Evolutionary conservation across 2,888 invertebrate genomes (phyloP), one percentile per base, ranked within the genome.

Genomic region (Eilema griseolum): DNA sequence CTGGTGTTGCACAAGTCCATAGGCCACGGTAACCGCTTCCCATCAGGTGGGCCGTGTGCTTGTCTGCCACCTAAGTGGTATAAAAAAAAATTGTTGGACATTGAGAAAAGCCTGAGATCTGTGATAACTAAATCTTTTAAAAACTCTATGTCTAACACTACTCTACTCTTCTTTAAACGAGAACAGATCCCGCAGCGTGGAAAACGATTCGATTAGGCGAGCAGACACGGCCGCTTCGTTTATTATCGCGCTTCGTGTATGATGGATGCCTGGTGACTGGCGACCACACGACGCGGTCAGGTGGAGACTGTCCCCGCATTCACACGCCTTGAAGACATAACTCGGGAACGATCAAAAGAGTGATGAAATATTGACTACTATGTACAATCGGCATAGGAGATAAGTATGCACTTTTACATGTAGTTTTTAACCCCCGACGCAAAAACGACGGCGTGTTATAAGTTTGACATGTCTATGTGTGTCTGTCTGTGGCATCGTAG

Each of bases 131-230:
- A 69, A 28, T 28, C 8, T 1, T 28, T 16, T 31, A 41, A 31
- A 46, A n/a, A 14, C 23, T 28, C 23, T 57, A 16, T 7, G 23
- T 12, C 16, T 8, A 31, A 65, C 11, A 61, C 67, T 1, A 63
- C 77, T 82, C 80, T 7, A 80, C 37, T 1, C 3, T 14, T 24
- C 28, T 37, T 69, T 8, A 28, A 77, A 73, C 77, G 75, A 74
- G 4, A 37, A 62, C 70, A 69, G 73, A 80, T 83, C 81, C 76
- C 79, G 79, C 74, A 85, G 82, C 84, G 85, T 85, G 84, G 85
- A 86, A 87, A 88, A 86, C 88, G 87, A 85, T 87, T 87, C 85
- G 88, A 88, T 89, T 87, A 88, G 82, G 79, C 80, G 80, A 78
- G 75, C 74, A 74, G 80, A 78, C 78, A 76, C 70, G 77, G 63